These are phyloP conservation scores for Lepidurus couesii DNA, from an alignment of 1,140 invertebrate genomes.

Conservation along the genomic window DNA sequence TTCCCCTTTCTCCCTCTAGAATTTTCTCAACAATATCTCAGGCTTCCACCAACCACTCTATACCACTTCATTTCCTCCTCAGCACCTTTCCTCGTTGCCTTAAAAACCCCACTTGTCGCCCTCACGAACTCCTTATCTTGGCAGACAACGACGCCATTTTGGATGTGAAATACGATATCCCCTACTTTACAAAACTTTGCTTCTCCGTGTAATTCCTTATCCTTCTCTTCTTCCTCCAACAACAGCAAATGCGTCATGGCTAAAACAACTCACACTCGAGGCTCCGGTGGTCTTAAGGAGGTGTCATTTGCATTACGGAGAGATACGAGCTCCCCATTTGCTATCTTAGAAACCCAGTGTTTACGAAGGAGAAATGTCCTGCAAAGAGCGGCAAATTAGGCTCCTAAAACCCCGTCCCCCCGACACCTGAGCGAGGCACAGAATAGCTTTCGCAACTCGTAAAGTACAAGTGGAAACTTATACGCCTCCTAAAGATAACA, in stretches of 20 bases:
- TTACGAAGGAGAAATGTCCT: background rate
- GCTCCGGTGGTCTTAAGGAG: slow-evolving; percentile 6
- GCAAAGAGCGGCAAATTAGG: background rate
- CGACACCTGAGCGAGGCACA: background rate
- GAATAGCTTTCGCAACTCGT: no score
- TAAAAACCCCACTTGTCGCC: slow-evolving; percentile 1
- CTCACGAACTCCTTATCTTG: background rate
- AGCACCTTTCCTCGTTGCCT: background rate
- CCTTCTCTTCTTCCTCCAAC: background rate
- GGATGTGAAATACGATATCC: background rate
- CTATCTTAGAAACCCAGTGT: background rate
- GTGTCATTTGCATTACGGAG: background rate
- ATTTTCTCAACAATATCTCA: background rate
- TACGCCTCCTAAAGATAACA: no score
- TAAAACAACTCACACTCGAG: background rate
- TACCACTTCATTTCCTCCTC: background rate
- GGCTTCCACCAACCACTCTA: background rate
- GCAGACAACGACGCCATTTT: slow-evolving; percentile 10
- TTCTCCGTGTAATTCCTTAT: background rate
- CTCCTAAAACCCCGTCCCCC: background rate
- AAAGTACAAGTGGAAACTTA: no score
- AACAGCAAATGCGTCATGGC: no score
- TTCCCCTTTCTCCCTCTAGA: no score
- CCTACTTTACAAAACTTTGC: background rate
- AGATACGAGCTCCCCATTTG: background rate